Conservation (phyloP, 2,113 vertebrate genomes). For the Hippolais icterina region DNA sequence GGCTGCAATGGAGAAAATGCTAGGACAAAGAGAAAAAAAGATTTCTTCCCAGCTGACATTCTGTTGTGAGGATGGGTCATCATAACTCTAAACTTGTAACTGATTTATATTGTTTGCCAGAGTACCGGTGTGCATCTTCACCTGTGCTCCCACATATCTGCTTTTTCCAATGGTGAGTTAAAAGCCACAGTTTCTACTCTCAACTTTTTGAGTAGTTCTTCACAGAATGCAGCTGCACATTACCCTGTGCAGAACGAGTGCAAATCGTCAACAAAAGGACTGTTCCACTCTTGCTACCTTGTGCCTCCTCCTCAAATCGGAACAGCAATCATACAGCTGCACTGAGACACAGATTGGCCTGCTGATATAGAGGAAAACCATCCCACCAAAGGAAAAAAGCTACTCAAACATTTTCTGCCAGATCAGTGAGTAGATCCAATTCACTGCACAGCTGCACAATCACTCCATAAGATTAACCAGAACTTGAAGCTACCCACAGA, state of each 20-base stretch:
- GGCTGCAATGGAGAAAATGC: conserved; percentile 41
- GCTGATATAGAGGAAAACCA: not conserved
- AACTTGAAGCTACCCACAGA: conserved; percentile 2
- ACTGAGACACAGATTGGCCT: not conserved
- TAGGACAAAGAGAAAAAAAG: not conserved
- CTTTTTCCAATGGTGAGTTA: not conserved
- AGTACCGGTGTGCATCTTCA: not conserved
- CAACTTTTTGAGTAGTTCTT: not conserved
- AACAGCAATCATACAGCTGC: not conserved
- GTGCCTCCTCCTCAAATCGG: not conserved
- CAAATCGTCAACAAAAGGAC: not conserved
- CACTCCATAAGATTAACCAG: not conserved
- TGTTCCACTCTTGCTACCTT: not conserved
- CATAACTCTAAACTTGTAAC: not conserved
- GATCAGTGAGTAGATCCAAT: not conserved
- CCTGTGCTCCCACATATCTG: not conserved
- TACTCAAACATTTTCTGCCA: not conserved
- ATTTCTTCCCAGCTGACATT: conserved; percentile 35
- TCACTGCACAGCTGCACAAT: conserved; percentile 3
- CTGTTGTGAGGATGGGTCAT: not conserved
- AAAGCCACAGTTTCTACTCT: not conserved
- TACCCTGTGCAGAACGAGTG: not conserved
- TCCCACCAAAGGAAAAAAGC: not conserved
- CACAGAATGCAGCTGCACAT: not conserved
- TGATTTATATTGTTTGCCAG: not conserved